phyloP scores from a whole-genome alignment of 64 coral and sea anemone genomes.

The Montipora efflorescens region DNA sequence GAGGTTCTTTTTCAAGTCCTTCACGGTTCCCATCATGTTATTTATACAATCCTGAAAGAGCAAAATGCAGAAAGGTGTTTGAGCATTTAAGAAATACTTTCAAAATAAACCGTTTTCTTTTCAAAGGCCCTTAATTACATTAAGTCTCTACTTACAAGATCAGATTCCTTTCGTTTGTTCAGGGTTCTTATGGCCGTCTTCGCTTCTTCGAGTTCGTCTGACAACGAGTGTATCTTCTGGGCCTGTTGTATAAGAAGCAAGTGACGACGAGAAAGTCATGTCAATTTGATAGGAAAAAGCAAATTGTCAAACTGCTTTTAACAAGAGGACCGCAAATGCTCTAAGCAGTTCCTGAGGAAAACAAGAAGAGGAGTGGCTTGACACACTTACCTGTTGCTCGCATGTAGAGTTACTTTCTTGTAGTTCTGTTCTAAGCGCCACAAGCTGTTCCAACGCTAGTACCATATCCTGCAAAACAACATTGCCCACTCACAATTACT shows the following conservation, averaged over 20 bases:
- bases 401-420: constrained; percentile 75
- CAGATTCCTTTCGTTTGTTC: constrained; percentile 92
- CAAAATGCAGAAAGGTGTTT: not conserved
- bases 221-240: constrained; percentile 59
- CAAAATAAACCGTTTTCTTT: no score
- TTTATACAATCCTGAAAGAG: constrained; percentile 82
- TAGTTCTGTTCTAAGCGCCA: constrained; percentile 68
- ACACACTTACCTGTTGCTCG: constrained; percentile 65
- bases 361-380: not conserved
- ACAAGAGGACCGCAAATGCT: no score
- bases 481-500: no score
- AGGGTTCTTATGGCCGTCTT: constrained; percentile 55
- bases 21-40: constrained; percentile 89
- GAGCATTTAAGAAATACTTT: no score
- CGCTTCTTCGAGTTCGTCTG: constrained; percentile 64
- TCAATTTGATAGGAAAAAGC: no score
- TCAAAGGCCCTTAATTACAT: no score
- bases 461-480: constrained; percentile 62
- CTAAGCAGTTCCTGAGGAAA: not conserved
- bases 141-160: constrained; percentile 60
- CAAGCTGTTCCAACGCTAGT: constrained; percentile 78
- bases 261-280: no score
- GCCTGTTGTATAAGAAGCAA: not conserved
- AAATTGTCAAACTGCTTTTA: no score
- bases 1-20: constrained; percentile 78